Evolutionary conservation across 2,888 invertebrate species (phyloP).

Genomic region (Volucella bombylans): DNA sequence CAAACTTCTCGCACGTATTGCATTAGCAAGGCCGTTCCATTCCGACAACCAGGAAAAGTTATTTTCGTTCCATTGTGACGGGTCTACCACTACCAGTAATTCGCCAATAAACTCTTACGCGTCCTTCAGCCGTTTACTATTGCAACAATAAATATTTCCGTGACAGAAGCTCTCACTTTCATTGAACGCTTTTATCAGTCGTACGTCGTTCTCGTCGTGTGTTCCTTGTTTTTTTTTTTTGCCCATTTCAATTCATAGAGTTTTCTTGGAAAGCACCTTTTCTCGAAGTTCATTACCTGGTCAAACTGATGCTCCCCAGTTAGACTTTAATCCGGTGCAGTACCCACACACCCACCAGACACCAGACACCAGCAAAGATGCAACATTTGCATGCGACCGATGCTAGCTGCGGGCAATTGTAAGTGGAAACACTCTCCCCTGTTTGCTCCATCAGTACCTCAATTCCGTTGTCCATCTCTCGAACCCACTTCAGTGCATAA

Average conservation of each 20-base stretch:
- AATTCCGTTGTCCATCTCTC: not conserved
- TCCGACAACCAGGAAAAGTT: constrained; percentile 51
- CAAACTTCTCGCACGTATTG: constrained; percentile 40
- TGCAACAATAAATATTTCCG: constrained; percentile 4
- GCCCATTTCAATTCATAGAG: constrained; percentile 1
- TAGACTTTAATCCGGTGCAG: constrained; percentile 35
- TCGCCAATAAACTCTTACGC: not conserved
- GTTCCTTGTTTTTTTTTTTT: constrained; percentile 4
- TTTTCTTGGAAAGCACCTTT: constrained; percentile 5
- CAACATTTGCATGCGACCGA: constrained; percentile 36
- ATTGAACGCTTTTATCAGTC: constrained; percentile 6
- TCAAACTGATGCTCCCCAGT: constrained; percentile 32
- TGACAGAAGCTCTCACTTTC: constrained; percentile 21
- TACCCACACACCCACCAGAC: constrained; percentile 4
- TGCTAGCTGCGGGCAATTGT: constrained; percentile 37
- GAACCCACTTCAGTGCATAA: not conserved
- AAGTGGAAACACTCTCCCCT: constrained; percentile 24
- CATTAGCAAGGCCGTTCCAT: constrained; percentile 65
- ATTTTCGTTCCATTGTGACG: constrained; percentile 46
- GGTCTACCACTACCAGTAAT: not conserved
- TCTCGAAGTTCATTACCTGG: constrained; percentile 37
- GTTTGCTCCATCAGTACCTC: not conserved
- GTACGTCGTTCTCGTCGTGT: constrained; percentile 18
- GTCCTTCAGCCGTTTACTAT: constrained; percentile 29
- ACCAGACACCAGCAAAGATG: constrained; percentile 35